Evolutionary conservation across 2,888 invertebrate species (phyloP).

Genomic region (Mimas tiliae): DNA sequence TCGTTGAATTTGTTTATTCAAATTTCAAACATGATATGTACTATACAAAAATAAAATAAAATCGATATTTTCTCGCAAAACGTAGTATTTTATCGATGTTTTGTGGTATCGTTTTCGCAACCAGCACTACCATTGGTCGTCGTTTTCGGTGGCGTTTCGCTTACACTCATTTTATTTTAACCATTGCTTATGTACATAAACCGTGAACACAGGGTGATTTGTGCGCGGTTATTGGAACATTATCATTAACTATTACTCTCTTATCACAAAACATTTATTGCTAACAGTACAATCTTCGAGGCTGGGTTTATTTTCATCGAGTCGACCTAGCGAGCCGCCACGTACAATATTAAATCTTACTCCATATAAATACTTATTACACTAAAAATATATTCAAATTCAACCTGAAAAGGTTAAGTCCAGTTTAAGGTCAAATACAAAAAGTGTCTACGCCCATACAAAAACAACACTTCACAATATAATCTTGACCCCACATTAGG

Average conservation of each 20-base stretch:
- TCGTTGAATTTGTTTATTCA: no score
- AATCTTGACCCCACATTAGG: no score
- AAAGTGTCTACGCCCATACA: background rate
- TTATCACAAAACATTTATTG: constrained; percentile 80
- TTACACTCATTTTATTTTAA: background rate
- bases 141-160: no score
- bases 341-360: background rate
- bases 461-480: no score
- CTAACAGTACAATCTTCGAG: constrained; percentile 66
- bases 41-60: no score
- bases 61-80: no score
- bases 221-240: constrained; percentile 65
- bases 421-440: background rate
- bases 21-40: no score
- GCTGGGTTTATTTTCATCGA: constrained; percentile 31
- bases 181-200: constrained; percentile 17
- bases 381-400: constrained; percentile 8
- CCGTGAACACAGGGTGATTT: constrained; percentile 39
- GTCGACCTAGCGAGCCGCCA: background rate
- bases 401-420: constrained; percentile 1
- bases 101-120: no score
- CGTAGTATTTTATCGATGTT: no score
- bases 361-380: background rate
- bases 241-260: constrained; percentile 50
- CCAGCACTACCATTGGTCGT: no score